Percentiles rank a stretch among this genome's conserved stretches.
Evolutionary conservation across 2,888 invertebrate genomes (phyloP).

Genomic region (Malachius bipustulatus): DNA sequence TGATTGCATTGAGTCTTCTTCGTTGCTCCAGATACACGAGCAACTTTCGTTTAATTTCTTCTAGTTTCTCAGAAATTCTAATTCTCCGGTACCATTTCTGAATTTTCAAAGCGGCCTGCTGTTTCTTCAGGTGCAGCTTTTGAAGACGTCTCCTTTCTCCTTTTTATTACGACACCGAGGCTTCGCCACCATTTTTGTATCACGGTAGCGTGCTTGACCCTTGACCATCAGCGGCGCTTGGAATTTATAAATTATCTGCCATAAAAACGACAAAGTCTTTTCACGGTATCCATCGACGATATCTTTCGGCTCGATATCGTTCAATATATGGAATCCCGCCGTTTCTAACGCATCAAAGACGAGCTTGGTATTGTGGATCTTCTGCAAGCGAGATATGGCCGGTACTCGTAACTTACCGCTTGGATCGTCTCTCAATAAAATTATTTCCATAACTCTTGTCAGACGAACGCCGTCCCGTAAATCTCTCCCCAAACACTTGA

Average conservation of each 20-base stretch:
- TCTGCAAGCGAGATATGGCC: conserved; percentile 74
- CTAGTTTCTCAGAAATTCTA: conserved; percentile 18
- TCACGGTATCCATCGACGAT: conserved; percentile 82
- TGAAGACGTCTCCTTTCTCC: conserved; percentile 36
- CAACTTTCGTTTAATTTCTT: conserved; percentile 23
- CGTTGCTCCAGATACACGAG: conserved; percentile 33
- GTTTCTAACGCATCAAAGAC: conserved; percentile 55
- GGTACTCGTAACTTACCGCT: conserved; percentile 61
- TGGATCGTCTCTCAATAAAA: conserved; percentile 55
- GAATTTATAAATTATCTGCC: conserved; percentile 81
- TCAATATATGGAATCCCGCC: conserved; percentile 47
- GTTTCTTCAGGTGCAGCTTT: conserved; percentile 35
- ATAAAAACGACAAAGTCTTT: conserved; percentile 74
- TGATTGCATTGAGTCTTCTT: conserved; percentile 37
- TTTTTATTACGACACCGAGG: conserved; percentile 42
- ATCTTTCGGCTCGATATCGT: conserved; percentile 60
- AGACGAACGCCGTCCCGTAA: conserved; percentile 79
- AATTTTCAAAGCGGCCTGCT: conserved; percentile 45
- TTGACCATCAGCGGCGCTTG: conserved; percentile 60
- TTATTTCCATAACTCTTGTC: conserved; percentile 73
- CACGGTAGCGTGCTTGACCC: conserved; percentile 51
- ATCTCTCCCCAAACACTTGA: conserved; percentile 68
- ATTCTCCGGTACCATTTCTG: conserved; percentile 46
- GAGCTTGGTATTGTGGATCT: conserved; percentile 73
- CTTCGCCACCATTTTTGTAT: conserved; percentile 66